Evolutionary conservation across 2,888 invertebrate genomes (phyloP).

Genomic region (Merodon equestris): DNA sequence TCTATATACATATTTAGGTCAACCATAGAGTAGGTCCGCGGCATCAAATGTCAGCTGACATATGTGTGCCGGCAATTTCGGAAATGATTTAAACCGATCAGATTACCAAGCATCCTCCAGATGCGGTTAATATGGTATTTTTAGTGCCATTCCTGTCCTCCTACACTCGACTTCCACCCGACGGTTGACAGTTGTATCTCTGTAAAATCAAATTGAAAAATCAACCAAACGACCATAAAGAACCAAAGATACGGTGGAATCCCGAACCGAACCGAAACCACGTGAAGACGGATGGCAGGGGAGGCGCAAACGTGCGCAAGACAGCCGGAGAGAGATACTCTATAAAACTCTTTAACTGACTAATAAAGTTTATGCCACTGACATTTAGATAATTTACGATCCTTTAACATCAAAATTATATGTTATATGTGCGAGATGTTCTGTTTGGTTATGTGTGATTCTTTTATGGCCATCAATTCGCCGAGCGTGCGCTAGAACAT

Average conservation of each 20-base stretch:
- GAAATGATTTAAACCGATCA: slow-evolving; percentile 45
- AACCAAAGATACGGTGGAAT: slow-evolving; percentile 24
- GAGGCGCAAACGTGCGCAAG: slow-evolving; percentile 26
- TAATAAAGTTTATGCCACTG: slow-evolving; percentile 73
- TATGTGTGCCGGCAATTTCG: slow-evolving; percentile 19
- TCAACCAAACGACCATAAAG: slow-evolving; percentile 28
- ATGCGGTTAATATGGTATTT: slow-evolving; percentile 75
- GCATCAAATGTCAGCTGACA: neutral
- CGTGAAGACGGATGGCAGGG: too few species aligned
- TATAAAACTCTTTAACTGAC: slow-evolving; percentile 71
- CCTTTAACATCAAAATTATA: slow-evolving; percentile 78
- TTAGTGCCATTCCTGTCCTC: slow-evolving; percentile 26
- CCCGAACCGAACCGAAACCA: too few species aligned
- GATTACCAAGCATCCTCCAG: slow-evolving; percentile 69
- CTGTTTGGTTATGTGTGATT: slow-evolving; percentile 49
- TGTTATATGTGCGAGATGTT: slow-evolving; percentile 70
- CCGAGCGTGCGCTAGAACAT: slow-evolving; percentile 68
- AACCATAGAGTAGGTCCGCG: neutral
- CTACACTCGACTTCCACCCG: slow-evolving; percentile 22
- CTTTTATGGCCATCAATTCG: slow-evolving; percentile 71
- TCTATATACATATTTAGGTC: slow-evolving; percentile 19
- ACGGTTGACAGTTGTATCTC: slow-evolving; percentile 55
- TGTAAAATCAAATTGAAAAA: slow-evolving; percentile 72
- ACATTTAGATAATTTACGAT: slow-evolving; percentile 78
- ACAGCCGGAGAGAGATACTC: slow-evolving; percentile 54